A percentile compares a stretch with the other conserved stretches of the same genome.
phyloP scores from a whole-genome alignment of 2,888 invertebrate genomes.

The Pheosia gnoma region DNA sequence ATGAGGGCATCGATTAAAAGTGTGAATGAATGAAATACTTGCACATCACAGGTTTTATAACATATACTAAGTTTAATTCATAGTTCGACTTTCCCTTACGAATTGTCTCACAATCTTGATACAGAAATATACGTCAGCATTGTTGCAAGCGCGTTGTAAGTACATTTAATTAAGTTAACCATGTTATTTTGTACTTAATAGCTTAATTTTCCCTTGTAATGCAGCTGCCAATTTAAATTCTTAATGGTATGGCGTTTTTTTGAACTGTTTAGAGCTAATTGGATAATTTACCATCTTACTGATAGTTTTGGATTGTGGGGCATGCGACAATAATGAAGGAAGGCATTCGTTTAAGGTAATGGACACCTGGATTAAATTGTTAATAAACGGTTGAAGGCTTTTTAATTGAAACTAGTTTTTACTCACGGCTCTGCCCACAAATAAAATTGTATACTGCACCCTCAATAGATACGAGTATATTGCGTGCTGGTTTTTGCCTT shows the following conservation, averaged over 20 bases:
- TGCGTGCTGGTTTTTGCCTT: too few species aligned
- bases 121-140: conserved; percentile 39
- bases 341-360: background rate
- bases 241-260: conserved; percentile 29
- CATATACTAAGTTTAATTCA: conserved; percentile 25
- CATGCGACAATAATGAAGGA: background rate
- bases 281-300: conserved; percentile 23
- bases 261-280: conserved; percentile 24
- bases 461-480: too few species aligned
- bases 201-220: conserved; percentile 36
- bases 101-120: conserved; percentile 35
- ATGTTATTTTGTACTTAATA: conserved; percentile 38
- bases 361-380: too few species aligned
- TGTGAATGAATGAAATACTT: too few species aligned
- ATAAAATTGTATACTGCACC: too few species aligned
- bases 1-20: too few species aligned
- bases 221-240: conserved; percentile 17
- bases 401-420: too few species aligned
- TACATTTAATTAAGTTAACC: conserved; percentile 43
- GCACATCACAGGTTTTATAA: background rate
- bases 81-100: conserved; percentile 28
- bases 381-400: too few species aligned
- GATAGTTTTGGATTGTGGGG: conserved; percentile 12
- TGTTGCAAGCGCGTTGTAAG: conserved; percentile 34
- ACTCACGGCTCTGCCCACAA: too few species aligned